Evolutionary conservation across 2,113 vertebrate genomes (phyloP).

Genomic region (Prionailurus bengalensis): DNA sequence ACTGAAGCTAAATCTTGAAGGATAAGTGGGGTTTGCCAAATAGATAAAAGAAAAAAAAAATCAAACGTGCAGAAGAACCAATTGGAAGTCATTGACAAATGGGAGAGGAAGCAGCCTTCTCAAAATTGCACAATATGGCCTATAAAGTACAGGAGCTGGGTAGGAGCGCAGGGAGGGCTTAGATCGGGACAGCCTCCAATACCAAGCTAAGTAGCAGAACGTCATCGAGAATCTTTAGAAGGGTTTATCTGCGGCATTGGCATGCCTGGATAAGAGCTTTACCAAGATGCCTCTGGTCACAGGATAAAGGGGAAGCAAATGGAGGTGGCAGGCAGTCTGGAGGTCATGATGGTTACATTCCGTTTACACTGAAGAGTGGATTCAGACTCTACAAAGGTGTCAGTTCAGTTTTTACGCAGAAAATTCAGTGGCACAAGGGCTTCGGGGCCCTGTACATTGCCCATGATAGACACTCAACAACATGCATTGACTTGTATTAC

Average conservation of each 20-base stretch:
- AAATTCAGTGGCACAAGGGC: background rate
- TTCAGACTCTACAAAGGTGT: background rate
- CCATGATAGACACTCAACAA: background rate
- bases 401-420: background rate
- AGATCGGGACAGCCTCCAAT: background rate
- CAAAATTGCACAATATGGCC: background rate
- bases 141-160: background rate
- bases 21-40: background rate
- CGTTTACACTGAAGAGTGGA: background rate
- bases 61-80: background rate
- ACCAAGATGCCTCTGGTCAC: background rate
- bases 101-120: background rate
- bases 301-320: background rate
- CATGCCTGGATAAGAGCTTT: too few species aligned
- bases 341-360: accelerated
- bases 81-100: background rate
- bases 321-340: background rate
- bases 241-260: too few species aligned
- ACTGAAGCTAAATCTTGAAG: background rate
- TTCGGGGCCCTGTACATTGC: background rate
- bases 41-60: background rate
- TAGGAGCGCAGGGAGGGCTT: too few species aligned
- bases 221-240: background rate
- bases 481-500: background rate
- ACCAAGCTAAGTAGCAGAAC: background rate